phyloP scores from a whole-genome alignment of 2,113 vertebrate species.

The Symphodus melops region DNA sequence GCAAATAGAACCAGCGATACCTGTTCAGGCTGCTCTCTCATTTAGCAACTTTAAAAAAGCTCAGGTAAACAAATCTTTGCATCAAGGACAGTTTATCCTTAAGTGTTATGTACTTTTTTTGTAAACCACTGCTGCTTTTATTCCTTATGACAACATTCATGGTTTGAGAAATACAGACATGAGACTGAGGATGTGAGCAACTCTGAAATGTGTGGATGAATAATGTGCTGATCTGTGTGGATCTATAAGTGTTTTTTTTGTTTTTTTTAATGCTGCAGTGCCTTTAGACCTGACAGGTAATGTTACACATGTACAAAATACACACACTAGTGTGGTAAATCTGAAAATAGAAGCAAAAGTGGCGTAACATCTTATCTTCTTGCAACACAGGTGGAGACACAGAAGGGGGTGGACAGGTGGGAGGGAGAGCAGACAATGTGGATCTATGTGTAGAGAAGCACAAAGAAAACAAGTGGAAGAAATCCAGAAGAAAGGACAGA shows the following conservation, averaged over 20 bases:
- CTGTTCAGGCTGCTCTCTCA: conserved; percentile 43
- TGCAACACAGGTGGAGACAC: conserved; percentile 71
- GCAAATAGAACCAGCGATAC: conserved; percentile 63
- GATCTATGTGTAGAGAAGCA: conserved; percentile 44
- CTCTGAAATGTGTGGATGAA: too few relatives aligned
- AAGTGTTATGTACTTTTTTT: conserved; percentile 33
- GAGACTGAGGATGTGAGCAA: conserved; percentile 5
- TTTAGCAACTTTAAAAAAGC: conserved; percentile 52
- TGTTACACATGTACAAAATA: neutral
- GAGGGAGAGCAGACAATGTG: conserved; percentile 53
- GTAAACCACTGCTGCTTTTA: neutral
- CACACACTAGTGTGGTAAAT: conserved; percentile 17
- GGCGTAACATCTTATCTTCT: conserved; percentile 36
- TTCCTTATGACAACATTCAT: conserved; percentile 20
- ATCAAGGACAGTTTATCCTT: conserved; percentile 31
- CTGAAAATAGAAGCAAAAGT: conserved; percentile 32
- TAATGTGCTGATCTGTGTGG: too few relatives aligned
- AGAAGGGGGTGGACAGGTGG: conserved; percentile 58
- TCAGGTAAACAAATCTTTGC: conserved; percentile 50
- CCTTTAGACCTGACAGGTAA: neutral
- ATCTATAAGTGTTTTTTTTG: conserved; percentile 10
- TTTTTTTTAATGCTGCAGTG: neutral
- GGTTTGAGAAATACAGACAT: conserved; percentile 14
- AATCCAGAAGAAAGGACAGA: conserved; percentile 30
- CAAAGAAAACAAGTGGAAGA: conserved; percentile 42